Conservation (phyloP, 2,797 vertebrate species). For the Anolis apletophallus region DNA sequence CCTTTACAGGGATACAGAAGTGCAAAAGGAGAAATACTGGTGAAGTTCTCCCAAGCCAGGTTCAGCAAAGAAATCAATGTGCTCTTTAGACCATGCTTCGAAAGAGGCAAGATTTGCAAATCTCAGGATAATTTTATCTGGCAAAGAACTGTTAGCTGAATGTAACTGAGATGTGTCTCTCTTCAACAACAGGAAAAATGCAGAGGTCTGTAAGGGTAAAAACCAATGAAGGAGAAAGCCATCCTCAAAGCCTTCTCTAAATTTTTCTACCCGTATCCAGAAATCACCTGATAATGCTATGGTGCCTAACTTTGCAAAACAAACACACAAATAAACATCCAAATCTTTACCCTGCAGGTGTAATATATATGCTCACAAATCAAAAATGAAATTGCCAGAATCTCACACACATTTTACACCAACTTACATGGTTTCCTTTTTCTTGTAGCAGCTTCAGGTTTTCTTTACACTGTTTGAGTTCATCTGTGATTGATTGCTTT, state of each 20-base stretch:
- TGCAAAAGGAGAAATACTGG: neutral
- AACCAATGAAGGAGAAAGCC: neutral
- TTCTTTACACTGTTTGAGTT: conserved; percentile 94
- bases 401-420: conserved; percentile 54
- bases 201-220: neutral
- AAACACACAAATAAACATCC: neutral
- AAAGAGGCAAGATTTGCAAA: neutral
- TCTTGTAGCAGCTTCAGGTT: conserved; percentile 95
- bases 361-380: conserved; percentile 1
- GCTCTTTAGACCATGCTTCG: neutral
- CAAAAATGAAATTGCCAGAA: conserved; percentile 43
- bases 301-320: neutral
- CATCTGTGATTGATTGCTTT: conserved; percentile 90
- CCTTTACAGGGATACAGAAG: neutral
- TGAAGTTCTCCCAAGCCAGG: neutral
- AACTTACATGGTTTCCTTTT: conserved; percentile 93
- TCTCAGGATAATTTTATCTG: neutral
- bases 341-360: neutral
- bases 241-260: neutral
- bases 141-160: neutral
- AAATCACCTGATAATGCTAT: neutral
- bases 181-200: neutral
- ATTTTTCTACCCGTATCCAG: neutral
- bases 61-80: neutral
- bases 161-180: neutral